Conservation (phyloP, 2,888 invertebrate genomes). For the Drosophila robusta region DNA sequence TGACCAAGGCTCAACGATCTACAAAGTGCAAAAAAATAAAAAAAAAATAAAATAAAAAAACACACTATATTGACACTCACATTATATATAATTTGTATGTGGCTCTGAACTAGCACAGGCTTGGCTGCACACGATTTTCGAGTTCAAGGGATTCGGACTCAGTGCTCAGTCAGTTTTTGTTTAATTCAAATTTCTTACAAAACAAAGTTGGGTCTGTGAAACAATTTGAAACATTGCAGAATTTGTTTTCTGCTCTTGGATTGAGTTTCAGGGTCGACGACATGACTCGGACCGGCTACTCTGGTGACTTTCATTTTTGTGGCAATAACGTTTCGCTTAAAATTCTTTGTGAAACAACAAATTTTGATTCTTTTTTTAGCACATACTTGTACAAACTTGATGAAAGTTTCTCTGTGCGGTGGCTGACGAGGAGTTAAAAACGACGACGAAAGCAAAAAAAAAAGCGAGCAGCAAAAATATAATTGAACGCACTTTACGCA, state of each 20-base stretch:
- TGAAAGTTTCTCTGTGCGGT: constrained; percentile 61
- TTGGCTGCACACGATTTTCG: background rate
- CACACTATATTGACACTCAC: background rate
- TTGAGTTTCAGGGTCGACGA: constrained; percentile 30
- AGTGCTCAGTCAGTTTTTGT: background rate
- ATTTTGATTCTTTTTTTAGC: constrained; percentile 33
- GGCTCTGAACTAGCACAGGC: background rate
- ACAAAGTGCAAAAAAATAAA: too few relatives aligned
- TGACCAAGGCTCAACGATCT: too few relatives aligned
- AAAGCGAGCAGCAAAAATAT: constrained; percentile 41
- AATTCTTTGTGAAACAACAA: constrained; percentile 36
- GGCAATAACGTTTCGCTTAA: constrained; percentile 64
- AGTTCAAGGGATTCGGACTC: constrained; percentile 5
- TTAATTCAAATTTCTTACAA: constrained; percentile 25
- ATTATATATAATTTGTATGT: background rate
- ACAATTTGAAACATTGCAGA: constrained; percentile 25
- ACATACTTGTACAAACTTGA: constrained; percentile 57
- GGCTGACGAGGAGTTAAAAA: constrained; percentile 7
- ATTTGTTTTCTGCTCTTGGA: constrained; percentile 19
- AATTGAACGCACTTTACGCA: constrained; percentile 79
- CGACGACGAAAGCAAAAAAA: constrained; percentile 22
- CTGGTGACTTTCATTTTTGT: constrained; percentile 58
- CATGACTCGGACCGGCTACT: constrained; percentile 34
- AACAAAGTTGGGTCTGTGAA: constrained; percentile 17
- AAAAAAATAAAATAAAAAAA: background rate